Evolutionary conservation across 2,797 vertebrate genomes (phyloP).

Genomic region (Ciconia nigra): DNA sequence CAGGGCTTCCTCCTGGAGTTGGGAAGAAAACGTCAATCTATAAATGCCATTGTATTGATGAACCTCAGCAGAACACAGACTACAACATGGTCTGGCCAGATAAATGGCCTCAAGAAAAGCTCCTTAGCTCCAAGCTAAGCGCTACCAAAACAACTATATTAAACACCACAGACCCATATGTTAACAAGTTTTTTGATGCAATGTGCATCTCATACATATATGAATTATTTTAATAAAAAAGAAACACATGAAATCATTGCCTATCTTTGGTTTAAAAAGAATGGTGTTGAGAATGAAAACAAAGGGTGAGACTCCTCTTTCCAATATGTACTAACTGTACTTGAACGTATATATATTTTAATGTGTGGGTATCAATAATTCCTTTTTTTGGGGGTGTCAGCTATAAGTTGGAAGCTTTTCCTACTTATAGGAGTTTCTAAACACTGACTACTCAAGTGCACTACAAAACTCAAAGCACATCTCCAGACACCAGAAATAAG

Average conservation of each 20-base stretch:
- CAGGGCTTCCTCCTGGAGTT: conserved; percentile 87
- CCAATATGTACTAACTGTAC: background rate
- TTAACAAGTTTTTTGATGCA: background rate
- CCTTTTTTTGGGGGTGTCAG: background rate
- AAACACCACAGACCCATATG: background rate
- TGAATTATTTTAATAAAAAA: background rate
- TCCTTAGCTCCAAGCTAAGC: background rate
- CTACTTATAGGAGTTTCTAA: background rate
- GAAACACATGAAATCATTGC: background rate
- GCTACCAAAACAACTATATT: background rate
- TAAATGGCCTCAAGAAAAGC: background rate
- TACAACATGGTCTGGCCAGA: background rate
- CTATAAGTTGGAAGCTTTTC: background rate
- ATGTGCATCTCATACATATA: background rate
- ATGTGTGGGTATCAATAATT: background rate
- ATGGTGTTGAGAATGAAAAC: background rate
- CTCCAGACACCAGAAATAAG: background rate
- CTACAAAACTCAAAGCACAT: background rate
- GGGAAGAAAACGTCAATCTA: background rate
- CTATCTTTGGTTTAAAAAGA: background rate
- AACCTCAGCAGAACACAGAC: conserved; percentile 65
- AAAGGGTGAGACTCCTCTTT: background rate
- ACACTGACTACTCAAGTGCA: background rate
- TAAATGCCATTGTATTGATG: background rate
- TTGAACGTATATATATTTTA: background rate